A percentile compares a stretch with the other conserved stretches of the same genome.
Conservation (phyloP, 2,113 vertebrate genomes). For the Dermatemys mawii region DNA sequence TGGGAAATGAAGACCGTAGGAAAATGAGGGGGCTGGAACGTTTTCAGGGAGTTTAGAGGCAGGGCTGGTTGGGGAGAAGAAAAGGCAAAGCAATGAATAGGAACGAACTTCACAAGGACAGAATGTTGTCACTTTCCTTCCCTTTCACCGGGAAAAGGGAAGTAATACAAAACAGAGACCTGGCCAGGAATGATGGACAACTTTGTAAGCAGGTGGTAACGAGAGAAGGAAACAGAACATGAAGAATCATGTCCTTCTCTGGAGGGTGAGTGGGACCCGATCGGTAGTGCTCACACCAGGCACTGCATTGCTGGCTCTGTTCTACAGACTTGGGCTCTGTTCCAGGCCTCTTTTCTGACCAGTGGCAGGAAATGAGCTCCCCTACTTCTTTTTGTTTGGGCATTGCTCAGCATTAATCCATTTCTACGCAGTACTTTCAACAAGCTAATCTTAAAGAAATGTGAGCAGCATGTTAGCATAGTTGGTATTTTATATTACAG, state of each 20-base stretch:
- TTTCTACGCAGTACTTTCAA: background rate
- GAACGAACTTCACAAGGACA: background rate
- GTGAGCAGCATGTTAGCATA: background rate
- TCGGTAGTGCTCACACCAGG: background rate
- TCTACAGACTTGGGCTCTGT: background rate
- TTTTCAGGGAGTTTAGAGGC: background rate
- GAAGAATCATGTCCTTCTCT: background rate
- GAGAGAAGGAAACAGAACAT: background rate
- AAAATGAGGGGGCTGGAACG: background rate
- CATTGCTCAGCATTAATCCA: background rate
- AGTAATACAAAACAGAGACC: background rate
- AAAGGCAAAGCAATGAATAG: background rate
- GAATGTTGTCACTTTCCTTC: background rate
- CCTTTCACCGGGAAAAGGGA: background rate
- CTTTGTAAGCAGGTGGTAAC: background rate
- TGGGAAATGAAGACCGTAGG: background rate
- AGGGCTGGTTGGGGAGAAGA: background rate
- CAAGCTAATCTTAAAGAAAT: background rate
- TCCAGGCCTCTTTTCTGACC: background rate
- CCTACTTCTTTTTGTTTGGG: background rate
- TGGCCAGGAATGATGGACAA: background rate
- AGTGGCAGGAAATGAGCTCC: background rate
- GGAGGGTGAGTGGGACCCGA: background rate
- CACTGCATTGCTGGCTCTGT: background rate
- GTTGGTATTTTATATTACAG: background rate